Evolutionary conservation across 2,888 invertebrate species (phyloP), one percentile per base, ranked within the genome.

Genomic region (Scaptomyza parva): DNA sequence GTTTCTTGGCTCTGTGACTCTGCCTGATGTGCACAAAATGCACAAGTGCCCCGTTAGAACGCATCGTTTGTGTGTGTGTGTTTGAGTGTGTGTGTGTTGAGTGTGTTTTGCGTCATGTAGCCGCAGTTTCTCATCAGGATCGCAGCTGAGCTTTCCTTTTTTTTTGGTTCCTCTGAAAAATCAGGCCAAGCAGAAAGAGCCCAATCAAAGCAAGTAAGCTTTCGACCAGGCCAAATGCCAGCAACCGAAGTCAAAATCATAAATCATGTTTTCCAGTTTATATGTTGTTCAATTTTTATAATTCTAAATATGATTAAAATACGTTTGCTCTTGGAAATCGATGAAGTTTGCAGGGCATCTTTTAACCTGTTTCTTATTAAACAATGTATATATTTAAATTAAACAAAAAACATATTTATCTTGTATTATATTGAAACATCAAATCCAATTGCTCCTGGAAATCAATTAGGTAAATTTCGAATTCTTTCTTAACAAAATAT

Each of bases 41-140:
- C 54, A 47, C 17, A 73, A 71, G 57, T 53, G 53, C 51, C 67
- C 51, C 67, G 18, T 35, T 39, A 9, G 30, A 54, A 28, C 50
- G 53, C 76, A 73, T 39, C 59, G 9, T 37, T 40, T 28, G 4
- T 43, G 22, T 53, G 52, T 45, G 45, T 39, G 37, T 41, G 11
- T 24, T 2, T n/a, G 9, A n/a, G 5, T 30, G 44, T 62, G 40
- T 57, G 39, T 26, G 9, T 37, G 45, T 24, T n/a, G n/a, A n/a
- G 7, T 37, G 22, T 53, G 53, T 45, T 47, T 37, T 43, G 39
- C 60, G 24, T 30, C 51, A 52, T 44, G 63, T 33, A 33, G 45
- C 51, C 52, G 48, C 54, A 66, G 53, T 63, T 72, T 41, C 48
- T 69, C 72, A 72, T 72, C 75, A 57, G 70, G 58, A 69, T 59